Percentiles rank a stretch among this genome's conserved stretches.
phyloP scores from a whole-genome alignment of 35 echinoderm and acorn worm genomes.

The Apostichopus parvimensis region DNA sequence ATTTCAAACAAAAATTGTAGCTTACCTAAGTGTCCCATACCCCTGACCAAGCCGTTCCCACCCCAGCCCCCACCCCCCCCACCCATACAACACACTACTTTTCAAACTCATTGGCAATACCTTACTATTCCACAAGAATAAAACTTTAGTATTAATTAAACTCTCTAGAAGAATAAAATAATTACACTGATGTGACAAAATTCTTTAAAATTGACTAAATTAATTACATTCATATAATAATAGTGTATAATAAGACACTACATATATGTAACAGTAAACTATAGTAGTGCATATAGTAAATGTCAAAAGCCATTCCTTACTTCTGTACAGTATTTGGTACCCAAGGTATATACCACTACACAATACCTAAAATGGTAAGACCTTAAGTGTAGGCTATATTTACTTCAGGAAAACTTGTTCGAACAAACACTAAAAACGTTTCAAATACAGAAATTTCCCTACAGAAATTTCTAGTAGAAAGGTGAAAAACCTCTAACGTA shows the following conservation, averaged over 20 bases:
- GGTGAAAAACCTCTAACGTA: background rate
- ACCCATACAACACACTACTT: too few relatives aligned
- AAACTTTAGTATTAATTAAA: too few relatives aligned
- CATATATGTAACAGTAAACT: background rate
- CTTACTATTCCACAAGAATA: too few relatives aligned
- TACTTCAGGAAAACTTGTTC: background rate
- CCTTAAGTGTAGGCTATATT: background rate
- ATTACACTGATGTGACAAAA: too few relatives aligned
- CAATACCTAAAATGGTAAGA: slow-evolving; percentile 50
- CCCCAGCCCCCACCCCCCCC: too few relatives aligned
- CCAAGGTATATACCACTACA: background rate
- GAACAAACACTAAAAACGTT: background rate
- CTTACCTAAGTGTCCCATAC: too few relatives aligned
- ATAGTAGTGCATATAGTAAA: background rate
- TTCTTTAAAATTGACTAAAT: too few relatives aligned
- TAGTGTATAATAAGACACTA: background rate
- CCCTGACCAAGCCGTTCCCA: too few relatives aligned
- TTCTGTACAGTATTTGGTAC: background rate
- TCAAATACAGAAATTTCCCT: background rate
- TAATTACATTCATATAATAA: background rate
- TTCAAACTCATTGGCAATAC: too few relatives aligned
- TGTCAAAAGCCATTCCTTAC: background rate
- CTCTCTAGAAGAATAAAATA: too few relatives aligned
- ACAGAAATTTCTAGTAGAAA: background rate
- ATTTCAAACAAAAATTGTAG: too few relatives aligned